Conservation (phyloP, 1,140 invertebrate genomes). For the Ptiloglossa arizonensis region DNA sequence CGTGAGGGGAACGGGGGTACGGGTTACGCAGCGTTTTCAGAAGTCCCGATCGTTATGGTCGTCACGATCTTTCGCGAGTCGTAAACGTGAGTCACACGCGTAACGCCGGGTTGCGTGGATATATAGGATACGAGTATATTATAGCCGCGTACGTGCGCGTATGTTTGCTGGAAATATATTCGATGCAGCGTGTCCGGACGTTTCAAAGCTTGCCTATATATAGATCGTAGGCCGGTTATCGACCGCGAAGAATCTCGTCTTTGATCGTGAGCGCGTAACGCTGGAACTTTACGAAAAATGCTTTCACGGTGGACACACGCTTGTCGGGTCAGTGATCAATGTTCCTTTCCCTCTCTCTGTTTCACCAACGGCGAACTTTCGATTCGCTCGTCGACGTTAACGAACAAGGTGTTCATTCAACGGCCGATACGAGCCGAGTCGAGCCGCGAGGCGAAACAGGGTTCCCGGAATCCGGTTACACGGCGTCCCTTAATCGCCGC, state of each 20-base stretch:
- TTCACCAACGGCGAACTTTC: neutral
- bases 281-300: constrained; percentile 39
- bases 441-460: no score
- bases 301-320: constrained; percentile 5
- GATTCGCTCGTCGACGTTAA: neutral
- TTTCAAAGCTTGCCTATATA: constrained; percentile 65
- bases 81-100: constrained; percentile 5
- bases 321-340: constrained; percentile 37
- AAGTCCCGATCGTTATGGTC: constrained; percentile 42
- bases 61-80: constrained; percentile 26
- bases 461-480: neutral
- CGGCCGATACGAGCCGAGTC: neutral
- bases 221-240: constrained; percentile 65
- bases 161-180: constrained; percentile 62
- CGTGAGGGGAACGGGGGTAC: neutral
- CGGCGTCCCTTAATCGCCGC: neutral
- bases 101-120: constrained; percentile 1
- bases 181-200: constrained; percentile 63
- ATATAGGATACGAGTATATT: neutral
- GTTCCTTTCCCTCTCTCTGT: neutral
- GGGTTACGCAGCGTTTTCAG: constrained; percentile 15
- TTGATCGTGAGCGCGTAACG: constrained; percentile 56
- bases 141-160: neutral
- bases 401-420: constrained; percentile 15
- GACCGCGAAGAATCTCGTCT: constrained; percentile 60